These are phyloP conservation scores for Aphidius ervi DNA, from an alignment of 1,140 invertebrate genomes.

Conservation along the genomic window DNA sequence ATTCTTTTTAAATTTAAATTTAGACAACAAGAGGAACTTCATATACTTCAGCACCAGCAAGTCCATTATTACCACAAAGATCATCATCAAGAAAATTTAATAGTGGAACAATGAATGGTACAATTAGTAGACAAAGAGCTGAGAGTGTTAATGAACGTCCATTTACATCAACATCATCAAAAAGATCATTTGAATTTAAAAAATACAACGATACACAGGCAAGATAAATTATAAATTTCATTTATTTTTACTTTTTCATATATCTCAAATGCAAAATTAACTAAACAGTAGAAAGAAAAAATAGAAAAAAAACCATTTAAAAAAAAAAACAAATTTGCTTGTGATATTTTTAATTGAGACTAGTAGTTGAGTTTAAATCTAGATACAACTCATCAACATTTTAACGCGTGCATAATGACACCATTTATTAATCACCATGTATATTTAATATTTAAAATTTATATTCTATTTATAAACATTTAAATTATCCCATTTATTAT, in stretches of 20 bases:
- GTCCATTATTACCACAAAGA: conserved; percentile 58
- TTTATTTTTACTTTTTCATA: background rate
- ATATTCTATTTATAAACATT: too few species aligned
- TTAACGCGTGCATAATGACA: background rate
- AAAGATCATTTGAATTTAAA: conserved; percentile 60
- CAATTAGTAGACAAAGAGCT: conserved; percentile 41
- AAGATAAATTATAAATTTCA: conserved; percentile 21
- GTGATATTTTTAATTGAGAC: too few species aligned
- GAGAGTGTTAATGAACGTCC: conserved; percentile 58
- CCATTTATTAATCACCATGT: too few species aligned
- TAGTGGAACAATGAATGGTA: conserved; percentile 45
- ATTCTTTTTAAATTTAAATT: conserved; percentile 12
- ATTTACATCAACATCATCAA: conserved; percentile 56
- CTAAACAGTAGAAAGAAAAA: background rate
- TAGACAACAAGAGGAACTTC: conserved; percentile 31
- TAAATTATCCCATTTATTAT: background rate
- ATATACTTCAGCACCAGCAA: conserved; percentile 55
- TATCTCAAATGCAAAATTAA: background rate
- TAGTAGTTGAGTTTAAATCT: background rate
- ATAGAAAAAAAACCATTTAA: too few species aligned
- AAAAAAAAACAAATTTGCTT: too few species aligned
- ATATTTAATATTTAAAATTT: too few species aligned
- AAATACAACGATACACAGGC: conserved; percentile 53
- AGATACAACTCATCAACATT: background rate
- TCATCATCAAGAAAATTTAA: conserved; percentile 59